Percentiles rank a stretch among this genome's conserved stretches.
These are phyloP conservation scores for Tauraco hartlaubi DNA, from an alignment of 2,797 vertebrate genomes.

Conservation along the genomic window DNA sequence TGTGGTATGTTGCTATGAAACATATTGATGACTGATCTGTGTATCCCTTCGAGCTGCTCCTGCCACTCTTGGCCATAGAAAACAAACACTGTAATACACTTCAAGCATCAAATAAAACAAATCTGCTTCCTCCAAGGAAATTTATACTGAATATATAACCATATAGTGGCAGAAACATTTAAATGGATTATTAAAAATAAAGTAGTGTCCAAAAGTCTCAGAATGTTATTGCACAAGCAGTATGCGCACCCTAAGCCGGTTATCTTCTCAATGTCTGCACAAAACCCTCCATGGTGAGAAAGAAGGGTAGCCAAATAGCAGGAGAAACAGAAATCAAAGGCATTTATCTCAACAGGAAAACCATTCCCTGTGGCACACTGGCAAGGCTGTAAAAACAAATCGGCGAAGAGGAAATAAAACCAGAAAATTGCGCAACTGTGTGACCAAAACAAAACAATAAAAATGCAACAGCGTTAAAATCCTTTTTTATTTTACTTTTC, in stretches of 20 bases:
- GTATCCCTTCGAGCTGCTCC: background rate
- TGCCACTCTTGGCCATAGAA: background rate
- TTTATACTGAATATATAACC: background rate
- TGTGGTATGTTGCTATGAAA: background rate
- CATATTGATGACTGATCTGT: fast-evolving
- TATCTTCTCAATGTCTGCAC: background rate
- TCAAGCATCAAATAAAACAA: background rate
- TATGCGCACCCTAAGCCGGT: background rate
- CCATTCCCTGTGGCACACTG: background rate
- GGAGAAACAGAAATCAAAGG: background rate
- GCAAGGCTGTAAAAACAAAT: background rate
- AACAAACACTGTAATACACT: background rate
- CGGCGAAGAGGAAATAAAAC: background rate
- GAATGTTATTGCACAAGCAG: fast-evolving
- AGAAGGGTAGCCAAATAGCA: background rate
- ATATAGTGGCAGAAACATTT: background rate
- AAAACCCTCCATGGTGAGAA: background rate
- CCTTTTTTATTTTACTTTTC: background rate
- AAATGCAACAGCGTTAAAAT: background rate
- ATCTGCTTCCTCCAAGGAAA: background rate
- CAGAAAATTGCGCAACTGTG: background rate
- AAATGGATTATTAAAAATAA: background rate
- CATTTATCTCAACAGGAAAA: background rate
- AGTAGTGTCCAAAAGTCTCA: background rate
- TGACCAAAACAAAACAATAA: background rate